Conservation (phyloP, 1,140 invertebrate genomes). For the Schlechtendalia chinensis region DNA sequence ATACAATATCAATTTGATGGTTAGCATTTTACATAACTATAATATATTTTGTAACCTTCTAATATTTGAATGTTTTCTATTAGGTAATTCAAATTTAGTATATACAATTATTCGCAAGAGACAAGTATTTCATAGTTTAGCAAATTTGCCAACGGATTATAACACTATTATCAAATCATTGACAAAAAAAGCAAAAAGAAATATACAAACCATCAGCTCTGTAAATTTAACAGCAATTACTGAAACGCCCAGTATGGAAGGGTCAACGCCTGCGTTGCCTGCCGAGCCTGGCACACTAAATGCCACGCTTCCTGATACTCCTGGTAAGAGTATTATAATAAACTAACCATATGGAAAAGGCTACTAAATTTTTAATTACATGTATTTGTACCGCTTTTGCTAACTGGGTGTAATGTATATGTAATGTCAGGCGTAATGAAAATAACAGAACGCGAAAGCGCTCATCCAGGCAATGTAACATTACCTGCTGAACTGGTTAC, state of each 20-base stretch:
- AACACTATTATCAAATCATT: slow-evolving; percentile 82
- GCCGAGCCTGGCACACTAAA: slow-evolving; percentile 89
- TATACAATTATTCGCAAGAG: slow-evolving; percentile 98
- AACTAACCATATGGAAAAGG: neutral
- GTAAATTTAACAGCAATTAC: slow-evolving; percentile 49
- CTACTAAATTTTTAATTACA: slow-evolving; percentile 11
- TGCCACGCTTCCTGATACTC: slow-evolving; percentile 83
- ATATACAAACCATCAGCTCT: slow-evolving; percentile 56
- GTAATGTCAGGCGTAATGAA: slow-evolving; percentile 71
- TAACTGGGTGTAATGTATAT: slow-evolving; percentile 29
- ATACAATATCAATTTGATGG: slow-evolving; percentile 99
- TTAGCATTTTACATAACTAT: slow-evolving; percentile 56
- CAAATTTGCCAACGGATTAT: slow-evolving; percentile 92
- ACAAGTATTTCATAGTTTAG: slow-evolving; percentile 93
- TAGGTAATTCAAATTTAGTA: slow-evolving; percentile 94
- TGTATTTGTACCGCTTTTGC: slow-evolving; percentile 7
- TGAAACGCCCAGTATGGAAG: slow-evolving; percentile 70
- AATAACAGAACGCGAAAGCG: slow-evolving; percentile 92
- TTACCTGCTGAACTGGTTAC: slow-evolving; percentile 49
- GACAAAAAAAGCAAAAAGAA: slow-evolving; percentile 65
- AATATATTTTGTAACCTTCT: slow-evolving; percentile 32
- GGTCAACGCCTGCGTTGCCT: slow-evolving; percentile 77
- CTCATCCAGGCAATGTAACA: slow-evolving; percentile 64
- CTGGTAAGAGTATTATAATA: slow-evolving; percentile 59
- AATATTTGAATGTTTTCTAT: slow-evolving; percentile 36